Percentiles rank a stretch among this genome's conserved stretches.
Conservation (phyloP, 2,113 vertebrate genomes). For the Thomomys bottae region DNA sequence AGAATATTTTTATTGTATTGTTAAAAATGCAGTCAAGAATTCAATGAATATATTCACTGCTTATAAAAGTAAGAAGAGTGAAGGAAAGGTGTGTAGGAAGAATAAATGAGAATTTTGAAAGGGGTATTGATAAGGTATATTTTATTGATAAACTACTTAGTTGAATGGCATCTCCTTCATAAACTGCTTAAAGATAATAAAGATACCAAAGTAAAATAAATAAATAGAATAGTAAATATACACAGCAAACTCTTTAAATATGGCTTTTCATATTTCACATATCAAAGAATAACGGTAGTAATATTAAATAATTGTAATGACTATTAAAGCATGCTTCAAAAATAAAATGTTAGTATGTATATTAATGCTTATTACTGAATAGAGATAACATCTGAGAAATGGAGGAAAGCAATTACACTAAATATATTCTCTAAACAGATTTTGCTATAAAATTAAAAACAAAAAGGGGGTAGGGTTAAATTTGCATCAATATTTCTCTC, state of each 20-base stretch:
- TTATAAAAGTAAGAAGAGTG: too few relatives aligned
- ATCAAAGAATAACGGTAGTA: neutral
- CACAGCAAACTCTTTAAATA: neutral
- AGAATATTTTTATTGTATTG: too few relatives aligned
- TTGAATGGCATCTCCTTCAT: too few relatives aligned
- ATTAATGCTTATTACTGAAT: neutral
- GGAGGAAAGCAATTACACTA: neutral
- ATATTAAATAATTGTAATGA: neutral
- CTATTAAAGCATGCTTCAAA: neutral
- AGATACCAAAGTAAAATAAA: too few relatives aligned
- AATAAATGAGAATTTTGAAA: too few relatives aligned
- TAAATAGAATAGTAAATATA: too few relatives aligned
- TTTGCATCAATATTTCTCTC: neutral
- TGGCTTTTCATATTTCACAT: neutral
- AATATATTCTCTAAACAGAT: slow-evolving; percentile 32
- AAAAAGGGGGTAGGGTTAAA: neutral
- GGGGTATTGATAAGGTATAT: too few relatives aligned
- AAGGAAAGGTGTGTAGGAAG: too few relatives aligned
- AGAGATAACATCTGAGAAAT: slow-evolving; percentile 4
- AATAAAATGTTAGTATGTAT: neutral
- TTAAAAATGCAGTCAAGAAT: too few relatives aligned
- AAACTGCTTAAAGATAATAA: too few relatives aligned
- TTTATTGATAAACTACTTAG: too few relatives aligned
- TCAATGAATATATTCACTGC: too few relatives aligned
- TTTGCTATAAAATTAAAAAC: slow-evolving; percentile 45